Evolutionary conservation across 1,140 invertebrate species (phyloP), one percentile per base, ranked within the genome.

Genomic region (Armadillidium nasatum): DNA sequence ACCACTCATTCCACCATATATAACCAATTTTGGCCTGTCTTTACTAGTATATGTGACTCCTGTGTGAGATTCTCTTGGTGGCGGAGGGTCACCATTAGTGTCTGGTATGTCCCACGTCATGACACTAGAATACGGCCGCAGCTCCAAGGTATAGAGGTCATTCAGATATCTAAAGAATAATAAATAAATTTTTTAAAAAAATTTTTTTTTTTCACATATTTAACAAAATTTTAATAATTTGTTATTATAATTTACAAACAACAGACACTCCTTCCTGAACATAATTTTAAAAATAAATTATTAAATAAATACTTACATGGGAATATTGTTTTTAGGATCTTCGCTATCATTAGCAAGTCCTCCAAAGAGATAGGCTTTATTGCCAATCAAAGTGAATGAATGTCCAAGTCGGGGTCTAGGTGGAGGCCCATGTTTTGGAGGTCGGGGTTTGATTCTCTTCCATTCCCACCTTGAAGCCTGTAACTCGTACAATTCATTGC

Each of bases 1-100:
- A 0, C 97, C 97, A 86, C 95, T 97, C 97, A 99, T 99, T 19
- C 97, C 97, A 77, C 97, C 97, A 86, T 99, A 99, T 72, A 99
- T 93, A 19, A 99, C 92, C 4, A 99, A 87, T 80, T 92, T 91
- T 1, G 93, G 90, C 33, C 90, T 91, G 73, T 87, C 89, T 84
- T 92, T 92, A 81, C 94, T 93, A 0, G 89, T 89, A 83, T 95
- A 98, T 1, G 94, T 90, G 6, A 97, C 94, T 22, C 94, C 95
- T 45, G 95, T 96, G 83, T 99, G 97, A 3, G 96, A 98, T 87
- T 99, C 97, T 78, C 97, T 87, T 0, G 97, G 95, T 10, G 96
- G 93, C 7, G 97, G 97, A n/a, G n/a, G 86, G 44, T 85, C 89
- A 0, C 96, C 96, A 83, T 90, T 90, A 1, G n/a, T 96, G 69